Evolutionary conservation across 2,113 vertebrate species (phyloP).

Genomic region (Pteropus alecto): DNA sequence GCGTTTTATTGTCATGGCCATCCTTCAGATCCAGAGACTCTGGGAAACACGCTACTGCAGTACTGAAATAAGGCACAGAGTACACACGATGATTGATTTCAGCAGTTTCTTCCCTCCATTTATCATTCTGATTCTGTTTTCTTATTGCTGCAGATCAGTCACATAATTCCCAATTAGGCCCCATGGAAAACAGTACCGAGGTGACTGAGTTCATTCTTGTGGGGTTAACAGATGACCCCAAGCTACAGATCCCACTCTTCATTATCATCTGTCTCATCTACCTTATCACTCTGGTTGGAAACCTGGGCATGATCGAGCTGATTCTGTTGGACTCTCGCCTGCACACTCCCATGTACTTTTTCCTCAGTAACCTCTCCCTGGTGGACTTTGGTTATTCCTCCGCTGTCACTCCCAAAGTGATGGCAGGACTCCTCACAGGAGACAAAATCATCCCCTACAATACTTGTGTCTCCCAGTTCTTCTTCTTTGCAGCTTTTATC

Average conservation of each 20-base stretch:
- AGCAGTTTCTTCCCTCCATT: background rate
- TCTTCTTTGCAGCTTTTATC: slow-evolving; percentile 4
- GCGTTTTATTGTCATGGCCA: background rate
- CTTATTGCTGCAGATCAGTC: background rate
- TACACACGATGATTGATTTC: background rate
- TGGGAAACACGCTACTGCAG: background rate
- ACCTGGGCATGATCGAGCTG: background rate
- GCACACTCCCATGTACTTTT: slow-evolving; percentile 40
- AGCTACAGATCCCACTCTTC: background rate
- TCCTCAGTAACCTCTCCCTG: slow-evolving; percentile 42
- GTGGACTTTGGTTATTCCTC: background rate
- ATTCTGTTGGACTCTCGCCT: background rate
- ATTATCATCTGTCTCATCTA: background rate
- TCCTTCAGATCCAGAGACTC: background rate
- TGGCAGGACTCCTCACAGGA: background rate
- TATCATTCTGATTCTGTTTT: background rate
- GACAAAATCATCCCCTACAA: slow-evolving; percentile 5
- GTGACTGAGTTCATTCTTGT: background rate
- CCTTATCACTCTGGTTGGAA: background rate
- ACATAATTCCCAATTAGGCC: background rate
- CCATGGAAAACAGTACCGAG: slow-evolving; percentile 1
- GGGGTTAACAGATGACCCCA: background rate
- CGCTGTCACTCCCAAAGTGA: slow-evolving; percentile 1
- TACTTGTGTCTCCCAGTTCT: slow-evolving; percentile 46
- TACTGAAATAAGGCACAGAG: background rate